These are phyloP conservation scores for Trichonephila clavata DNA, from an alignment of 1,140 invertebrate species.

Conservation along the genomic window DNA sequence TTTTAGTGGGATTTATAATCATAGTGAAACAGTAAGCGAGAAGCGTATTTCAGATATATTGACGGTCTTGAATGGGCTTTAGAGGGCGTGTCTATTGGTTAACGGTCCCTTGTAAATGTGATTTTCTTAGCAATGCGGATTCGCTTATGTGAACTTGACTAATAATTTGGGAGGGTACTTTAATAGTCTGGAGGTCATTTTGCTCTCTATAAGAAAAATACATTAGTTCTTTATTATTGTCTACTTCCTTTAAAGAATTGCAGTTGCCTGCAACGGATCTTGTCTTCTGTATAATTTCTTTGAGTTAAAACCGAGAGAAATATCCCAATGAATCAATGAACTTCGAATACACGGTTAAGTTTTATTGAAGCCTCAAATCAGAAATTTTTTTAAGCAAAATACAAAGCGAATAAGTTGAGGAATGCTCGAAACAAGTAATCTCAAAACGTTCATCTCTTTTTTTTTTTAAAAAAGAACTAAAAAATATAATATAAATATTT, in stretches of 20 bases:
- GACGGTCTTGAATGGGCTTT: background rate
- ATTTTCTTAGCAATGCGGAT: conserved; percentile 9
- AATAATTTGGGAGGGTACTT: background rate
- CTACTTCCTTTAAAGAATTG: background rate
- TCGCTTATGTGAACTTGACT: background rate
- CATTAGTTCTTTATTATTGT: background rate
- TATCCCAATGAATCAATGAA: no score
- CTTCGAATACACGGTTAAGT: background rate
- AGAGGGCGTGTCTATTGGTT: background rate
- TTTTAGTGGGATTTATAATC: conserved; percentile 26
- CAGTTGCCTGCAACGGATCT: background rate
- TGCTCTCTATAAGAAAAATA: background rate
- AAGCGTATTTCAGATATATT: background rate
- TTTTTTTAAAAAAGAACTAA: no score
- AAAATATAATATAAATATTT: no score
- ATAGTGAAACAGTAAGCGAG: background rate
- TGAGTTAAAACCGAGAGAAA: background rate
- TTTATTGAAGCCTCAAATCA: background rate
- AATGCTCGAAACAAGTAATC: no score
- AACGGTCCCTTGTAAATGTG: conserved; percentile 7
- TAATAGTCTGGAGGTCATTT: background rate
- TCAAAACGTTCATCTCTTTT: no score
- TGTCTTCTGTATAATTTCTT: background rate
- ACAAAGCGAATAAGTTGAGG: no score
- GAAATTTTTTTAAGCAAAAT: no score